Base-by-base conservation (phyloP, 2,888 invertebrate species). In the Operophtera brumata region DNA sequence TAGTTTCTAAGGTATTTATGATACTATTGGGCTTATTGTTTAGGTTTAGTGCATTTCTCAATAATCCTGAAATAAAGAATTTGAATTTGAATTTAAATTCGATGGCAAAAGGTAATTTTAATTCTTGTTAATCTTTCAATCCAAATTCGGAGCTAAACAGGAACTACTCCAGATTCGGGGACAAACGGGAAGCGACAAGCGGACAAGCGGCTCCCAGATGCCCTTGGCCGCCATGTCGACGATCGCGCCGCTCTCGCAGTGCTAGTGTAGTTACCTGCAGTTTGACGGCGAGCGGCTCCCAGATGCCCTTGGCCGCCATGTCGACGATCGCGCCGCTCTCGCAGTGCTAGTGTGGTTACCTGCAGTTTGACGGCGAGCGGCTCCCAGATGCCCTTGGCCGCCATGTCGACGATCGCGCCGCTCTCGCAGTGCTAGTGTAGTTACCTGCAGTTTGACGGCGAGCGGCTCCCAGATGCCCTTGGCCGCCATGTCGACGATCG, bases 391-490 rank as follows among this genome's bases (percentile, higher is more conserved):
- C 34, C 34, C 34, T 34, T 34, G 6, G 5, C 3, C 8, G 34
- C 8, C 34, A 34, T 34, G 34, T 34, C 34, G 6, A 10, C 6
- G 8, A 34, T 10, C 34, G 5, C 8, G 2, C 34, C n/a, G n/a
- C n/a, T n/a, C n/a, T n/a, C n/a, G n/a, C n/a, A n/a, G 9, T 6
- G 35, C 2, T 10, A 6, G n/a, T 11, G 35, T 11, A 20, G 4
- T 20, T 28, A 91, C 94, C 89, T 99, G 99, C 73, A 97, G 90
- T 83, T 99, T 99, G 14, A 99, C 99, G 12, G 34, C 34, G 10
- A 34, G 34, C 34, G 3, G 34, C n/a, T 34, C 34, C 34, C 34
- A 34, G 34, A 34, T 34, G 10, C 34, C 34, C 34, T 34, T 34
- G 6, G 5, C 3, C 8, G 34, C 8, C 34, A 34, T 34, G 34